These are phyloP conservation scores for Spondyliosoma cantharus DNA, from an alignment of 2,797 vertebrate genomes.

Conservation along the genomic window DNA sequence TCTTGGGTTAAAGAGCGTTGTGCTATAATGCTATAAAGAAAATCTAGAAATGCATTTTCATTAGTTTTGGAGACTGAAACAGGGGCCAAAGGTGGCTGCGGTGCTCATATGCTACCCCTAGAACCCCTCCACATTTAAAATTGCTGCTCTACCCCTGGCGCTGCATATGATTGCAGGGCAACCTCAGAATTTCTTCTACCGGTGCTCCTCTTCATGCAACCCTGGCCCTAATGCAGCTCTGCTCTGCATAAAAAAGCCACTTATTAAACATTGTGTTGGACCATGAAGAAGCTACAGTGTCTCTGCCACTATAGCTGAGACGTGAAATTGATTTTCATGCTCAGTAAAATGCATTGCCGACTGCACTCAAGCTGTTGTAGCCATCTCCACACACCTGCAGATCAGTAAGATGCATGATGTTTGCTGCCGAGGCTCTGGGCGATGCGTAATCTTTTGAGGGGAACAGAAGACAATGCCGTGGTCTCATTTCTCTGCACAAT, in stretches of 20 bases:
- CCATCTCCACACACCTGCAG: constrained; percentile 67
- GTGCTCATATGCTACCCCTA: too few species aligned
- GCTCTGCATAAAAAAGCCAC: constrained; percentile 60
- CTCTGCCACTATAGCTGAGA: constrained; percentile 71
- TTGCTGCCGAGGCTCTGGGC: constrained; percentile 54
- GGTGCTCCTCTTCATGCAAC: constrained; percentile 48
- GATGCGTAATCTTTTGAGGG: constrained; percentile 57
- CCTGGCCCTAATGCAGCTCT: constrained; percentile 56
- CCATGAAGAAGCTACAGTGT: constrained; percentile 74
- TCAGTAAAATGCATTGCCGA: constrained; percentile 75
- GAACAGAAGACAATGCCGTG: constrained; percentile 58
- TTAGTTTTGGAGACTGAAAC: too few species aligned
- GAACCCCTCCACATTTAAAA: too few species aligned
- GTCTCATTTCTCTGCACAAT: constrained; percentile 67
- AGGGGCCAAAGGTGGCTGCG: too few species aligned
- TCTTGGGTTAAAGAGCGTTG: too few species aligned
- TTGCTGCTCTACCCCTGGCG: too few species aligned
- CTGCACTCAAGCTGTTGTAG: constrained; percentile 67
- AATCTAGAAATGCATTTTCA: too few species aligned
- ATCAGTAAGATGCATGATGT: constrained; percentile 64
- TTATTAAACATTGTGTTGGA: constrained; percentile 71
- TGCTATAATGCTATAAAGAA: too few species aligned
- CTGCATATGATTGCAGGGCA: constrained; percentile 60
- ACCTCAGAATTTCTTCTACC: constrained; percentile 48
- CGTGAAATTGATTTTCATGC: constrained; percentile 83